Evolutionary conservation across 2,888 invertebrate genomes (phyloP).

Genomic region (Fissipunctia ypsillon): DNA sequence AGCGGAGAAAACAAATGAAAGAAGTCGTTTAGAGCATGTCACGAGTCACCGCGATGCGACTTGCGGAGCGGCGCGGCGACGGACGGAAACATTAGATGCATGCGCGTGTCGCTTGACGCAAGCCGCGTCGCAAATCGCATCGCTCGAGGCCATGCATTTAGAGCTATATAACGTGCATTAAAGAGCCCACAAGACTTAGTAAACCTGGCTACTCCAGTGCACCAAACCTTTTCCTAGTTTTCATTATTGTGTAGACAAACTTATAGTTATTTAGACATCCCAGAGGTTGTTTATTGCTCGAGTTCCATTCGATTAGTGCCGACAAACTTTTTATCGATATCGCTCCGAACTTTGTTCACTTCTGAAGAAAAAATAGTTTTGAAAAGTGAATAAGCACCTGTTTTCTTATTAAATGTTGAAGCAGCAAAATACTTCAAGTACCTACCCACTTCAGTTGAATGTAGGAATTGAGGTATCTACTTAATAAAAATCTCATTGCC

Average conservation of each 20-base stretch:
- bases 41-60: neutral
- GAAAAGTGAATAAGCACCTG: slow-evolving; percentile 38
- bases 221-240: neutral
- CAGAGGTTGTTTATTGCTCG: slow-evolving; percentile 30
- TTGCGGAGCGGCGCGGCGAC: too few relatives aligned
- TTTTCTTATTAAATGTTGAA: slow-evolving; percentile 40
- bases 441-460: neutral
- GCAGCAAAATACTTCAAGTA: neutral
- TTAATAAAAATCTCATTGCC: too few relatives aligned
- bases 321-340: slow-evolving; percentile 50
- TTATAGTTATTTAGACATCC: slow-evolving; percentile 24
- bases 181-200: neutral
- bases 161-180: neutral
- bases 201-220: neutral
- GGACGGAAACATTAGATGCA: neutral
- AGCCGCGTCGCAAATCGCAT: too few relatives aligned
- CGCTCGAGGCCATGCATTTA: too few relatives aligned
- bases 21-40: neutral
- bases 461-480: neutral
- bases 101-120: neutral
- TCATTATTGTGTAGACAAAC: slow-evolving; percentile 6
- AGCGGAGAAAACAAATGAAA: neutral
- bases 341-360: slow-evolving; percentile 37
- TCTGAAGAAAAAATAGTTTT: slow-evolving; percentile 22
- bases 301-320: slow-evolving; percentile 19